Evolutionary conservation across 2,113 vertebrate species (phyloP).

Genomic region (Baryphthengus martii): DNA sequence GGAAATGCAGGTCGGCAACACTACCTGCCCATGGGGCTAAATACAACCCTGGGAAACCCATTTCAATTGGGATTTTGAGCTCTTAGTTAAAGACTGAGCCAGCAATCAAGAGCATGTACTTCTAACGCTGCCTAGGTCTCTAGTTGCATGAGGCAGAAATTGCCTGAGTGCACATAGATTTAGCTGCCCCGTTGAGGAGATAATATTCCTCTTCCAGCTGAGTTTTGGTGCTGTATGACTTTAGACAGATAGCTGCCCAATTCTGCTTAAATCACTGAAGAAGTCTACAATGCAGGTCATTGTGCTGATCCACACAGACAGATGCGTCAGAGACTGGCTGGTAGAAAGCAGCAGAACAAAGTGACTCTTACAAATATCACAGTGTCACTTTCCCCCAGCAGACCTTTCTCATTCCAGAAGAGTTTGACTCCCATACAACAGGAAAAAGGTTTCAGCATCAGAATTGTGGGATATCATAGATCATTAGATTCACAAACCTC

Average conservation of each 20-base stretch:
- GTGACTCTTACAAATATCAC: background rate
- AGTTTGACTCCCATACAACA: background rate
- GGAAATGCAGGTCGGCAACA: background rate
- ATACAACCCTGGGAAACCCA: background rate
- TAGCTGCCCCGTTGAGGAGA: conserved; percentile 5
- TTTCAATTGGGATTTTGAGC: background rate
- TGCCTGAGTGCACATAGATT: background rate
- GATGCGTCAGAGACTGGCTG: background rate
- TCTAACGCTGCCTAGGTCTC: background rate
- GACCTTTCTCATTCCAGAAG: background rate
- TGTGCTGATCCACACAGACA: background rate
- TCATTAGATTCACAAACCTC: background rate
- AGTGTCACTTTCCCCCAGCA: background rate
- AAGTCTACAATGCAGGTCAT: background rate
- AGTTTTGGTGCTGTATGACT: background rate
- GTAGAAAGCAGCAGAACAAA: background rate
- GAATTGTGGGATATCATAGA: background rate
- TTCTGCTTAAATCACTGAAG: conserved; percentile 1
- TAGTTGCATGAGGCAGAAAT: background rate
- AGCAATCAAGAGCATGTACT: background rate
- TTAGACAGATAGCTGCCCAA: background rate
- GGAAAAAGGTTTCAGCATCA: fast-evolving
- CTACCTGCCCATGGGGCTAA: background rate
- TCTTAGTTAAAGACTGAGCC: background rate
- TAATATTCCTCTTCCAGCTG: conserved; percentile 15